These are phyloP conservation scores for Meteorus colon DNA, from an alignment of 2,888 invertebrate species.

Conservation along the genomic window DNA sequence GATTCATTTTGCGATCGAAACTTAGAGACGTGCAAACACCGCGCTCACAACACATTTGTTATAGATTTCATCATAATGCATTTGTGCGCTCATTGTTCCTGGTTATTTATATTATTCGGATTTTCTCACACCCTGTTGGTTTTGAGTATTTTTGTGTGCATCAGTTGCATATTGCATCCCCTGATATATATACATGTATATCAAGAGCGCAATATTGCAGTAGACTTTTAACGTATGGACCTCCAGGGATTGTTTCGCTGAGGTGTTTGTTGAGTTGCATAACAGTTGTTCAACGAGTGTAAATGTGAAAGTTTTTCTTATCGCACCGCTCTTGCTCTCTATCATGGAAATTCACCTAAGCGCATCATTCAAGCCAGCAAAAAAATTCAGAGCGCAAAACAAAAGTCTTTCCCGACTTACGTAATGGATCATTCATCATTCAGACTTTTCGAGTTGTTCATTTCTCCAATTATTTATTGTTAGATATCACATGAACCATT, in stretches of 20 bases:
- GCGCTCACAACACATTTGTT: background rate
- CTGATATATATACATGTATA: background rate
- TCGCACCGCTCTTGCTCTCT: background rate
- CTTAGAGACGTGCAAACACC: slow-evolving; percentile 23
- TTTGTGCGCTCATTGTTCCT: slow-evolving; percentile 20
- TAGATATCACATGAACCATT: background rate
- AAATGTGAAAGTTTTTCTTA: slow-evolving; percentile 21
- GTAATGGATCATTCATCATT: background rate
- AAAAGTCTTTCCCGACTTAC: background rate
- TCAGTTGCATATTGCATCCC: background rate
- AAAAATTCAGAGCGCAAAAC: slow-evolving; percentile 15
- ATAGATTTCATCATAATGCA: slow-evolving; percentile 3
- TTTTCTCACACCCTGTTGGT: background rate
- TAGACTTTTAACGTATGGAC: background rate
- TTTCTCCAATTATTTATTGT: background rate
- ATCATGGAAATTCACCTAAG: background rate
- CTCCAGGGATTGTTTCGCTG: background rate
- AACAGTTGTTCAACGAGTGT: slow-evolving; percentile 1
- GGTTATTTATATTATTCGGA: background rate
- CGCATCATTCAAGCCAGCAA: background rate
- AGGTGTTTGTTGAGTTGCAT: slow-evolving; percentile 9
- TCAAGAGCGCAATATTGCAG: background rate
- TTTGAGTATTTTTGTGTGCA: background rate
- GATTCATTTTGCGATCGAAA: slow-evolving; percentile 40
- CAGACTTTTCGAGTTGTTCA: background rate